phyloP scores from a whole-genome alignment of 23 tunicate genomes.

The Halocynthia aurantium region DNA sequence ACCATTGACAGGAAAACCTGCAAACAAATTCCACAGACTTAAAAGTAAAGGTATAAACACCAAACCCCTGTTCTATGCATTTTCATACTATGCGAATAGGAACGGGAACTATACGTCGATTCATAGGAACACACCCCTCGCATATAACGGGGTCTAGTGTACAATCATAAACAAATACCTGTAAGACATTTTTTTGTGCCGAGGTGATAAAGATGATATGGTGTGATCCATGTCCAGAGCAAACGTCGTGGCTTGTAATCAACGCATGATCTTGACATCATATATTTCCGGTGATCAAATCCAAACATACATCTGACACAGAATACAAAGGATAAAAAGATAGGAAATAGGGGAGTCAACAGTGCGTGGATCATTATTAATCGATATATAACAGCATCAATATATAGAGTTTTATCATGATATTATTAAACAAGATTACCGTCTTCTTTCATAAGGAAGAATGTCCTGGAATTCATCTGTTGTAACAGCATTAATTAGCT shows the following conservation, averaged over 20 bases:
- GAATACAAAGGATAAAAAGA: too few relatives aligned
- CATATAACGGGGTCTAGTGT: too few relatives aligned
- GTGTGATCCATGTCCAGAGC: constrained; percentile 75
- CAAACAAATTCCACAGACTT: not conserved
- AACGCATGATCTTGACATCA: constrained; percentile 49
- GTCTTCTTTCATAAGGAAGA: constrained; percentile 51
- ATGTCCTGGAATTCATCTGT: constrained; percentile 28
- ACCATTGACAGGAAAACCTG: constrained; percentile 43
- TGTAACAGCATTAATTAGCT: constrained; percentile 33
- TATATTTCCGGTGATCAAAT: constrained; percentile 27
- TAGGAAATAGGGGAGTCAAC: too few relatives aligned
- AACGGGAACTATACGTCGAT: too few relatives aligned
- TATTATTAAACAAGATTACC: not conserved
- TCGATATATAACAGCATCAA: not conserved
- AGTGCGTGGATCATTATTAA: too few relatives aligned
- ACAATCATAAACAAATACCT: constrained; percentile 20
- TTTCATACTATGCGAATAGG: too few relatives aligned
- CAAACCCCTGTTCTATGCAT: not conserved
- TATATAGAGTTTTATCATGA: not conserved
- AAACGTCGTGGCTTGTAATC: constrained; percentile 38
- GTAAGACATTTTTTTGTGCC: constrained; percentile 55
- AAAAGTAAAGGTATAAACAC: not conserved
- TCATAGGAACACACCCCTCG: too few relatives aligned
- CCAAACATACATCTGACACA: constrained; percentile 67
- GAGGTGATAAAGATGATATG: constrained; percentile 52